These are phyloP conservation scores for Girardinus metallicus DNA, from an alignment of 2,797 vertebrate genomes.

Conservation along the genomic window DNA sequence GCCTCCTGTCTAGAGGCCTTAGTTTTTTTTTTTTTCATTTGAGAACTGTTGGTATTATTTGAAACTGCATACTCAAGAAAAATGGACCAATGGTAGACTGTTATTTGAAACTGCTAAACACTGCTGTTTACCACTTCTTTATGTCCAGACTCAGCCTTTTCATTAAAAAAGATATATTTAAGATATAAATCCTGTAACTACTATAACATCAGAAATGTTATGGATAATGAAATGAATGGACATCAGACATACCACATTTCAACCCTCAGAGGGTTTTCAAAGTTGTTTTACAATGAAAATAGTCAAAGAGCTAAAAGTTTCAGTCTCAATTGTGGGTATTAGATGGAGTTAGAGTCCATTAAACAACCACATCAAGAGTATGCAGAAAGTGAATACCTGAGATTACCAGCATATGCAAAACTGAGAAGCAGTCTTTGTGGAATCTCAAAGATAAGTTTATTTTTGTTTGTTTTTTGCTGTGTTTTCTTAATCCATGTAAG, in stretches of 20 bases:
- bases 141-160: too few relatives aligned
- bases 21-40: conserved; percentile 49
- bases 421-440: neutral
- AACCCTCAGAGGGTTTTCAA: too few relatives aligned
- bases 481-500: too few relatives aligned
- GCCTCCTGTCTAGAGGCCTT: conserved; percentile 13
- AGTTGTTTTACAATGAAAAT: neutral
- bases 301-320: neutral
- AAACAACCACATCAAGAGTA: neutral
- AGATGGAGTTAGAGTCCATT: neutral
- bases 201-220: neutral
- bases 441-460: neutral
- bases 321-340: neutral
- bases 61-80: conserved; percentile 27
- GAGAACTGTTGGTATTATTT: conserved; percentile 57
- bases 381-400: neutral
- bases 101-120: conserved; percentile 16
- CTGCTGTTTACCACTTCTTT: neutral
- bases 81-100: conserved; percentile 15
- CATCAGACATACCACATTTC: too few relatives aligned
- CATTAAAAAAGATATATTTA: neutral
- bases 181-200: neutral
- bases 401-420: neutral
- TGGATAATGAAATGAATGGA: neutral
- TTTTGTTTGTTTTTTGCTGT: neutral